These are phyloP conservation scores for Podiceps cristatus DNA, from an alignment of 2,113 vertebrate genomes.

Conservation along the genomic window DNA sequence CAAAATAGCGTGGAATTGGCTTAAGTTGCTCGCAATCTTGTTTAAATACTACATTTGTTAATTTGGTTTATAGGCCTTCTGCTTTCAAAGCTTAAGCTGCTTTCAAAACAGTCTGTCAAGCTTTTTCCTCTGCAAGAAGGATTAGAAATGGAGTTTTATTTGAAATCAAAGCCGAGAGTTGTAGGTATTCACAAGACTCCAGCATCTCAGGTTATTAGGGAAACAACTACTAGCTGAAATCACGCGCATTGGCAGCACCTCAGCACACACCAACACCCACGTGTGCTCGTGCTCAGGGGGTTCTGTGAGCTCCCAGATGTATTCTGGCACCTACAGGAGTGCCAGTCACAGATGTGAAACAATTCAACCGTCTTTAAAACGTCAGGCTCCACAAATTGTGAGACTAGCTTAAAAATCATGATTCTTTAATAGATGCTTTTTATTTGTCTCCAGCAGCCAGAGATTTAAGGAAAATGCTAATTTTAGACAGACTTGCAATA, in stretches of 20 bases:
- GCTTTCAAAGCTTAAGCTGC: neutral
- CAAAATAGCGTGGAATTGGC: neutral
- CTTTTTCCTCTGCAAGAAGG: neutral
- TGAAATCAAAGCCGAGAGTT: neutral
- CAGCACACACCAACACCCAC: neutral
- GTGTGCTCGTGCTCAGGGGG: neutral
- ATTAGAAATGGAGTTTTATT: neutral
- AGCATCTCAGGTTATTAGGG: neutral
- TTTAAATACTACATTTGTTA: slow-evolving; percentile 13
- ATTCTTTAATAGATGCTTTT: neutral
- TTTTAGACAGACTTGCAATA: neutral
- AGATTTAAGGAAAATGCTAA: neutral
- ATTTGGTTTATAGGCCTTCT: slow-evolving; percentile 10
- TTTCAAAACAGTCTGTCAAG: neutral
- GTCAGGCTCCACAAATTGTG: neutral
- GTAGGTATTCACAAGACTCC: neutral
- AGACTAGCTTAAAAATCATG: neutral
- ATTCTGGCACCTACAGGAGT: neutral
- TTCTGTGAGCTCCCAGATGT: neutral
- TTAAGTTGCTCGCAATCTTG: neutral
- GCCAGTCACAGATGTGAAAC: neutral
- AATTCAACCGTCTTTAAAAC: neutral
- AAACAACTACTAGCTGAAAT: neutral
- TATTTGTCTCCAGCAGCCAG: neutral
- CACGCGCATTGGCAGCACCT: neutral